Base-by-base conservation (phyloP, 1,140 invertebrate species). In the Drosophila arizonae region DNA sequence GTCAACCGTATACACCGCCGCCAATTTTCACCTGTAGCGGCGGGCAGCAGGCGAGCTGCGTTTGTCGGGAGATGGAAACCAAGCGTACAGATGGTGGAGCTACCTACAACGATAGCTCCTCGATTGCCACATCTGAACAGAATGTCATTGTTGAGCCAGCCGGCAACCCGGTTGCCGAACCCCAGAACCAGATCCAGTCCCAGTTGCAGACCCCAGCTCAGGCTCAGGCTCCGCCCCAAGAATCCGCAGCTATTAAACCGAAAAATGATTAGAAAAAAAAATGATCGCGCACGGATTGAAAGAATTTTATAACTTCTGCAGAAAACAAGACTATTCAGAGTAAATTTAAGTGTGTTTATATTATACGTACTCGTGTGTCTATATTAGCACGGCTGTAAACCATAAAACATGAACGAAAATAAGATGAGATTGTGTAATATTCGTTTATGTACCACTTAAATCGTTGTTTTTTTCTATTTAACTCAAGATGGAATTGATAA, bases 1-100 rank as follows among this genome's bases (percentile, higher is more conserved):
- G 65, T 4, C 17, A 26, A 1, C 33, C 71, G 3, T 73, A 51
- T 43, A 9, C 28, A 6, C 65, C 57, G 4, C 64, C 64, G 4
- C 64, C 71, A 15, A 61, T 68, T 17, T 21, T 68, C 15, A 51
- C 51, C 4, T 73, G 71, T 21, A 28, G 17, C 6, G 70, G 62
- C n/a, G 70, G 48, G 1, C 43, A 57, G 4, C 41, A 72, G 6
- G 33, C 52, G 10, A 55, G 28, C 11, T 70, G 67, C 9, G 17
- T 43, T 15, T 65, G 68, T 41, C 0, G 13, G 6, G 41, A 70
- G 6, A 30, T 6, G 28, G 15, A 30, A 0, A 3, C 3, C 5
- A 33, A 9, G 5, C 56, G 60, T 8, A 46, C 33, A 1, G 51
- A n/a, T 30, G 67, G 58, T 1, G 60, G 67, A 1, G 50, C 5